Base-by-base conservation (phyloP, 2,113 vertebrate species). In the Triplophysa rosa region DNA sequence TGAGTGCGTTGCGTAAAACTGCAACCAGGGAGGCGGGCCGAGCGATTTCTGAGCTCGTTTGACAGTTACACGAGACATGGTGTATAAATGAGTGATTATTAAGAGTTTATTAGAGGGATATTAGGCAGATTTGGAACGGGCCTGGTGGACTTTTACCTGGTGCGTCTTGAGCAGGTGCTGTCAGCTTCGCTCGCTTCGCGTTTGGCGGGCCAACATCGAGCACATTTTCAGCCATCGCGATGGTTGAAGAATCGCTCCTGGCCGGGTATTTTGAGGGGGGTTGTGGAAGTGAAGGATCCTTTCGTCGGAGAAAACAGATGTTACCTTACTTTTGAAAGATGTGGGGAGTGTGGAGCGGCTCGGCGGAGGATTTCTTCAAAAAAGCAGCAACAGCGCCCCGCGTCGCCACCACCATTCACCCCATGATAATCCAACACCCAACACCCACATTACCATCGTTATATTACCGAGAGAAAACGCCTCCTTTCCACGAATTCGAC, bases 101-200 rank as follows among this genome's bases (percentile, higher is more conserved):
- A 16, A 19, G 61, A 65, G n/a, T 63, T n/a, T 42, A 37, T 26
- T 0, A 52, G 1, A 13, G 0, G 23, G 2, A 5, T 71, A n/a
- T 71, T 61, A 1, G 2, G 19, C 54, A 58, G 59, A 42, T 52
- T 77, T 54, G 61, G 1, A 26, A 54, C 24, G 42, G 73, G 61
- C 61, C 73, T 65, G 73, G 24, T 29, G 62, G 73, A 77, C 62
- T 77, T 21, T 94, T 95, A 98, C 96, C 96, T 97, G 95, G 93
- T 90, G 93, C 95, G 91, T 98, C 96, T 83, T 93, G 94, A 90
- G 95, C 95, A 91, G 96, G 95, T 91, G 96, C 96, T 92, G 93
- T 96, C 90, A 98, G 94, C 89, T 97, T 98, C 89, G 94, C 93
- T 90, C 96, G 93, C 91, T 98, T 98, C 12, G 96, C 93, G 91